These are phyloP conservation scores for Selene dorsalis DNA, from an alignment of 2,797 vertebrate genomes.

Conservation along the genomic window DNA sequence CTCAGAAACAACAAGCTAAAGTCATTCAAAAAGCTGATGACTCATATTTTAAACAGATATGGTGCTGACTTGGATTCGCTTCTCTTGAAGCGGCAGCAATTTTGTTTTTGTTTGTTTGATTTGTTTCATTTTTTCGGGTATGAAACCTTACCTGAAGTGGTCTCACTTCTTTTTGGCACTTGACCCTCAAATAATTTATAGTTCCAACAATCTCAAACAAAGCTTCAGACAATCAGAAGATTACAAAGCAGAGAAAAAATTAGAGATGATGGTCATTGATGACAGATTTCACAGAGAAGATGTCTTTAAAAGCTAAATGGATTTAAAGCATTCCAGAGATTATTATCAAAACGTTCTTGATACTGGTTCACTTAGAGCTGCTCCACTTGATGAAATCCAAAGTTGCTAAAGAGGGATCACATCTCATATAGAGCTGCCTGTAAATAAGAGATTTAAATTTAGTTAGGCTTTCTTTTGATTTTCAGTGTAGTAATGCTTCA, in stretches of 20 bases:
- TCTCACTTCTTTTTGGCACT: constrained; percentile 61
- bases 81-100: constrained; percentile 42
- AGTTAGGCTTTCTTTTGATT: constrained; percentile 50
- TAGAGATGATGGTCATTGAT: constrained; percentile 17
- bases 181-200: constrained; percentile 57
- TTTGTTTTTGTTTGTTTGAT: neutral
- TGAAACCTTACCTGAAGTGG: constrained; percentile 31
- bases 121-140: constrained; percentile 22
- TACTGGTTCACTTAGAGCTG: constrained; percentile 47
- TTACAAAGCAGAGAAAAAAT: constrained; percentile 34
- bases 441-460: constrained; percentile 68
- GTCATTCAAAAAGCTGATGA: constrained; percentile 42
- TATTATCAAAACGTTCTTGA: constrained; percentile 38
- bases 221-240: constrained; percentile 82
- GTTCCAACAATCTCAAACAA: constrained; percentile 62
- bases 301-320: constrained; percentile 33
- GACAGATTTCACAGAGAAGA: constrained; percentile 27
- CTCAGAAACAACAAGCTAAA: constrained; percentile 13
- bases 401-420: constrained; percentile 62
- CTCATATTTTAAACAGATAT: constrained; percentile 28
- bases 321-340: constrained; percentile 72
- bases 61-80: constrained; percentile 52
- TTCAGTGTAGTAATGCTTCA: constrained; percentile 44
- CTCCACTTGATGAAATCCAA: constrained; percentile 62
- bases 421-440: constrained; percentile 68